Evolutionary conservation across 2,888 invertebrate genomes (phyloP).

Genomic region (Ochropacha duplaris): DNA sequence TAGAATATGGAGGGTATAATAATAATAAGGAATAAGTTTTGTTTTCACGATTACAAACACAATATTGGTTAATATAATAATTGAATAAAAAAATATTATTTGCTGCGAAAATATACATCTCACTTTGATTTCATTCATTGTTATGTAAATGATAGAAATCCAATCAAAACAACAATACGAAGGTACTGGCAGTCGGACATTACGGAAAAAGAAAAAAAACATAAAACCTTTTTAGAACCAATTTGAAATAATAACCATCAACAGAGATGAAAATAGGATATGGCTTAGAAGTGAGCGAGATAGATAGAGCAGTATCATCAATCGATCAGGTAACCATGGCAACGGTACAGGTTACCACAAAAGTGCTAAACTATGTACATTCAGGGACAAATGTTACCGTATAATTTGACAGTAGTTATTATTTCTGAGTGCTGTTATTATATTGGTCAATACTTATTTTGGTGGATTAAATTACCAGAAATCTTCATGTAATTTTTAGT

Average conservation of each 20-base stretch:
- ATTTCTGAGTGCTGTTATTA: not conserved
- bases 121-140: not conserved
- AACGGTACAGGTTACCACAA: slow-evolving; percentile 36
- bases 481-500: too few species aligned
- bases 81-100: too few species aligned
- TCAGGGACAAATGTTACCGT: slow-evolving; percentile 1
- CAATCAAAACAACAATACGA: not conserved
- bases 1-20: too few species aligned
- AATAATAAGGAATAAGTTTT: too few species aligned
- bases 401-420: not conserved
- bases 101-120: not conserved
- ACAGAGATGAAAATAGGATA: slow-evolving; percentile 25
- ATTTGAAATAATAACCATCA: slow-evolving; percentile 36
- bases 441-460: too few species aligned
- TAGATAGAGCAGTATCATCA: slow-evolving; percentile 41
- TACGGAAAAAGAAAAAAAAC: slow-evolving; percentile 21
- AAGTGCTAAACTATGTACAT: slow-evolving; percentile 19
- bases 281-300: slow-evolving; percentile 27
- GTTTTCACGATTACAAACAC: too few species aligned
- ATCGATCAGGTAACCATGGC: slow-evolving; percentile 69
- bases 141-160: not conserved
- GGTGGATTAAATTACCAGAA: too few species aligned
- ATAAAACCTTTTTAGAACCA: slow-evolving; percentile 21
- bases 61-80: too few species aligned
- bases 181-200: not conserved